Evolutionary conservation across 2,113 vertebrate genomes (phyloP).

Genomic region (Alouatta palliata): DNA sequence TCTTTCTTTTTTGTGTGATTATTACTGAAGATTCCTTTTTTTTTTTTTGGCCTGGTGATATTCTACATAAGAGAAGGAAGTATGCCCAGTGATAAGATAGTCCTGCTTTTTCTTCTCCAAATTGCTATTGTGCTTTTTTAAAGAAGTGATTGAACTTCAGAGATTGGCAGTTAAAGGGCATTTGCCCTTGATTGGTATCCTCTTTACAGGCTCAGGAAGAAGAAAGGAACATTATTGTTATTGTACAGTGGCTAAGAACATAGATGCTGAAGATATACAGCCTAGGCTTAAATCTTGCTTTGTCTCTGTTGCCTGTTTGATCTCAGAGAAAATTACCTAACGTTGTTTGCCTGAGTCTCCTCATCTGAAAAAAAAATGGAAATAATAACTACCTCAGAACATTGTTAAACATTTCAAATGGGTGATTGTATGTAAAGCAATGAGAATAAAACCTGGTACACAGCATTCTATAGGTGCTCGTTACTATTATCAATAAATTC

Average conservation of each 20-base stretch:
- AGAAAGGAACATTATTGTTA: background rate
- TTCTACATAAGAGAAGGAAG: background rate
- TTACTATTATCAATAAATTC: background rate
- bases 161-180: background rate
- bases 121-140: background rate
- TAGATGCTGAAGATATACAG: background rate
- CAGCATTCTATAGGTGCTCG: background rate
- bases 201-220: background rate
- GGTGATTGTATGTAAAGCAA: background rate
- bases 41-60: background rate
- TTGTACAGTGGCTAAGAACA: accelerated
- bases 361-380: background rate
- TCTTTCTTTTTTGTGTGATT: background rate
- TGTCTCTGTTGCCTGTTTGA: background rate
- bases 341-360: background rate
- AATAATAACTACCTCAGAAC: background rate
- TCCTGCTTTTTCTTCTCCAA: background rate
- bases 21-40: background rate
- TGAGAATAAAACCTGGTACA: background rate
- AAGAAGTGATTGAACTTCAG: background rate
- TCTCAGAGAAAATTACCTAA: background rate
- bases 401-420: background rate
- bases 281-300: background rate
- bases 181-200: accelerated
- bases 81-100: background rate